phyloP scores from a whole-genome alignment of 1,140 invertebrate genomes.

The Orius laevigatus region DNA sequence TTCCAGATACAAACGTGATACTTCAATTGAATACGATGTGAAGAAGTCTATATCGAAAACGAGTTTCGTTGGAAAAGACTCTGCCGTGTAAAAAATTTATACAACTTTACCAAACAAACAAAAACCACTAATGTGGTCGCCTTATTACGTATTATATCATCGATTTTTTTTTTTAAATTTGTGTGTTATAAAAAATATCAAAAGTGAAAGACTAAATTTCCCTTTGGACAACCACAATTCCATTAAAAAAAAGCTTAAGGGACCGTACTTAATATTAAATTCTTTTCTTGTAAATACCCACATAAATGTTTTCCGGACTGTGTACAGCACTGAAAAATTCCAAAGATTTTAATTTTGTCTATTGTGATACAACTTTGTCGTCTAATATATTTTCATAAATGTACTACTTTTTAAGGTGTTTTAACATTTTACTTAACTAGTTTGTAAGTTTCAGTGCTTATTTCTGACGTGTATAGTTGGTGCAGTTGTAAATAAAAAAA shows the following conservation, averaged over 20 bases:
- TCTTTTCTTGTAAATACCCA: neutral
- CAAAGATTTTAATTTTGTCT: neutral
- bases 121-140: neutral
- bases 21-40: slow-evolving; percentile 62
- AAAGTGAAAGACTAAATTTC: neutral
- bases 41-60: slow-evolving; percentile 60
- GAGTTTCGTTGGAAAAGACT: slow-evolving; percentile 68
- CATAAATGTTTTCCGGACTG: neutral
- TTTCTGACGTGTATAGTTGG: neutral
- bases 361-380: neutral
- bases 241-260: slow-evolving; percentile 2
- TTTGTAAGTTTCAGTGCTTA: neutral
- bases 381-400: neutral
- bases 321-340: neutral
- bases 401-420: neutral
- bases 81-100: slow-evolving; percentile 47
- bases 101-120: neutral
- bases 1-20: slow-evolving; percentile 49
- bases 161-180: neutral
- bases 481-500: neutral
- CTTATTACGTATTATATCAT: slow-evolving; percentile 1
- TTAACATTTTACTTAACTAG: neutral
- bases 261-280: slow-evolving; percentile 3
- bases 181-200: neutral
- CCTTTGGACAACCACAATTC: neutral